Base-by-base conservation (phyloP, 2,888 invertebrate genomes). In the Eilema depressum region DNA sequence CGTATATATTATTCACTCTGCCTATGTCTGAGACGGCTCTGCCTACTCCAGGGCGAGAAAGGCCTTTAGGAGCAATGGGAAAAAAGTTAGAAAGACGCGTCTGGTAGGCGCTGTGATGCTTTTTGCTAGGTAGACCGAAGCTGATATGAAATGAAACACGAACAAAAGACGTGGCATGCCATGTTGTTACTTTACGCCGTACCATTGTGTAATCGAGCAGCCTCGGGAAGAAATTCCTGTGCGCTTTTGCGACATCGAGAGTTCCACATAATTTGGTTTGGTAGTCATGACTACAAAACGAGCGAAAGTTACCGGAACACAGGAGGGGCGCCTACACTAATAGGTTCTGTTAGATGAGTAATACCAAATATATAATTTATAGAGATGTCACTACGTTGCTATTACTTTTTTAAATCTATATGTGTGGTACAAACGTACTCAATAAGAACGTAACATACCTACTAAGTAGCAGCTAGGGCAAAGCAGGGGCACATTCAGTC, bases 241-340 rank as follows among this genome's bases (percentile, higher is more conserved):
- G 61, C 33, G 11, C 61, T 30, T 30, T 61, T 30, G 30, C n/a
- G 12, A 33, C 30, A 57, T 25, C 41, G 25, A 57, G 25, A 41
- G 17, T 41, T 37, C 37, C 14, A 57, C 57, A 60, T 60, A 33
- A n/a, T 12, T n/a, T 1, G 12, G 33, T 12, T n/a, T 1, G 1
- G 28, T 60, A 28, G 28, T 60, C 60, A 60, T 60, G 28, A 28
- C 20, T 60, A 20, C 20, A 30, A n/a, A 60, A 64, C 60, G 30
- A 68, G 68, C 23, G 70, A 74, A 74, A 74, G 74, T 68, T 68
- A 28, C n/a, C 60, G 25, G 33, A 66, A 70, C 66, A 70, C 68
- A 70, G 66, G 66, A 30, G 25, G 25, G 33, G 20, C 57, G 62
- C 70, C 70, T 23, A 70, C 70, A 17, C 41, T 8, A 37, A 26